Evolutionary conservation across 2,888 invertebrate species (phyloP).

Genomic region (Cryptus viduatorius): DNA sequence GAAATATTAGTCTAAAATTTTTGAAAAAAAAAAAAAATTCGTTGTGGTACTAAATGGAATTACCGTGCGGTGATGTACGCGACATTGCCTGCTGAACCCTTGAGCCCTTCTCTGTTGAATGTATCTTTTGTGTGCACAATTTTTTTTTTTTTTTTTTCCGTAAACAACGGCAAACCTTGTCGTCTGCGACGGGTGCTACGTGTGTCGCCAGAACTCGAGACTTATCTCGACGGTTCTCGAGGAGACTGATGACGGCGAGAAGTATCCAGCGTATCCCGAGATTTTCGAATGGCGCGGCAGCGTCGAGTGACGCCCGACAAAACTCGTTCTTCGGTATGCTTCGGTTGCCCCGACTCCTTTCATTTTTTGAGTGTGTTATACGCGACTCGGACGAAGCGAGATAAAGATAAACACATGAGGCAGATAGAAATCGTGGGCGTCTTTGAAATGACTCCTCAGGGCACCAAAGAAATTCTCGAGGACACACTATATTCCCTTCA

Average conservation of each 20-base stretch:
- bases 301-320: conserved; percentile 33
- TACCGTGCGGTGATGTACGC: too few relatives aligned
- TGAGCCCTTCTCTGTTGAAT: too few relatives aligned
- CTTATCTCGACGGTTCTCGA: conserved; percentile 25
- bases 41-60: too few relatives aligned
- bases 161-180: conserved; percentile 27
- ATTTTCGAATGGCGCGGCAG: conserved; percentile 41
- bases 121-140: too few relatives aligned
- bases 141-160: background rate
- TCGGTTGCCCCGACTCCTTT: conserved; percentile 15
- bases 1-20: too few relatives aligned
- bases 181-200: conserved; percentile 2
- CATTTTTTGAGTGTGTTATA: conserved; percentile 6
- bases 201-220: conserved; percentile 6
- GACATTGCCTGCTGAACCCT: too few relatives aligned
- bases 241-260: conserved; percentile 22
- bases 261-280: conserved; percentile 13
- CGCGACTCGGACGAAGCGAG: conserved; percentile 35
- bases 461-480: conserved; percentile 51
- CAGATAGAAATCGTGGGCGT: conserved; percentile 48
- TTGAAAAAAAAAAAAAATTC: too few relatives aligned
- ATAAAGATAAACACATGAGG: conserved; percentile 22
- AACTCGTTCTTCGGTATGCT: conserved; percentile 53
- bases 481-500: conserved; percentile 40
- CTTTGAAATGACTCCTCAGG: conserved; percentile 45